phyloP scores from a whole-genome alignment of 2,113 vertebrate species.

The Pionites leucogaster region DNA sequence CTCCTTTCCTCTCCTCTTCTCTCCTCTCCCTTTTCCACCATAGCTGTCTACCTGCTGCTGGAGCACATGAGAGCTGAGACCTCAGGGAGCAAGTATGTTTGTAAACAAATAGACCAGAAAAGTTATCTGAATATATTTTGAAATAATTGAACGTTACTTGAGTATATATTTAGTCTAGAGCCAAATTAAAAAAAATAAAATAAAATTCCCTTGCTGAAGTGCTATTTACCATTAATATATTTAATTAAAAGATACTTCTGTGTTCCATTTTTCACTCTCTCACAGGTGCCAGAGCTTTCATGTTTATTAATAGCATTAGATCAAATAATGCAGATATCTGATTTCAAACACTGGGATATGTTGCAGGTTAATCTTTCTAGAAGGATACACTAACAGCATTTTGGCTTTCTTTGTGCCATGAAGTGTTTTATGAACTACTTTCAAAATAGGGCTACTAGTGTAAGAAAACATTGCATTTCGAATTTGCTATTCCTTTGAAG shows the following conservation, averaged over 20 bases:
- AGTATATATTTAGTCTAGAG: conserved; percentile 24
- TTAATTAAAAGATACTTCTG: conserved; percentile 62
- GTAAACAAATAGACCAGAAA: conserved; percentile 16
- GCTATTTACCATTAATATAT: conserved; percentile 51
- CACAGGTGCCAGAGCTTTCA: conserved; percentile 56
- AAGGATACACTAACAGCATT: neutral
- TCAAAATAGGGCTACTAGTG: neutral
- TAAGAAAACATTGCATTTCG: neutral
- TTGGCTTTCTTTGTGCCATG: neutral
- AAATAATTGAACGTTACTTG: conserved; percentile 40
- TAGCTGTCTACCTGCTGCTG: neutral
- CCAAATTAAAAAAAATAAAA: conserved; percentile 22
- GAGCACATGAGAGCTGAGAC: neutral
- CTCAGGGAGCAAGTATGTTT: neutral
- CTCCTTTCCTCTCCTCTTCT: too few relatives aligned
- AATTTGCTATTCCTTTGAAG: neutral
- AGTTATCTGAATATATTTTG: neutral
- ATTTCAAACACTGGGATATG: conserved; percentile 11
- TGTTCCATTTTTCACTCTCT: conserved; percentile 61
- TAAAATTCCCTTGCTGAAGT: conserved; percentile 29
- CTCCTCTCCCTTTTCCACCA: too few relatives aligned
- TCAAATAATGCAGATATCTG: conserved; percentile 53
- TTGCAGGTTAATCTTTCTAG: conserved; percentile 38
- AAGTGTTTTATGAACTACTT: conserved; percentile 1
- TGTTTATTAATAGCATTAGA: conserved; percentile 56